Conservation (phyloP, 2,888 invertebrate genomes). For the Oligia fasciuncula region DNA sequence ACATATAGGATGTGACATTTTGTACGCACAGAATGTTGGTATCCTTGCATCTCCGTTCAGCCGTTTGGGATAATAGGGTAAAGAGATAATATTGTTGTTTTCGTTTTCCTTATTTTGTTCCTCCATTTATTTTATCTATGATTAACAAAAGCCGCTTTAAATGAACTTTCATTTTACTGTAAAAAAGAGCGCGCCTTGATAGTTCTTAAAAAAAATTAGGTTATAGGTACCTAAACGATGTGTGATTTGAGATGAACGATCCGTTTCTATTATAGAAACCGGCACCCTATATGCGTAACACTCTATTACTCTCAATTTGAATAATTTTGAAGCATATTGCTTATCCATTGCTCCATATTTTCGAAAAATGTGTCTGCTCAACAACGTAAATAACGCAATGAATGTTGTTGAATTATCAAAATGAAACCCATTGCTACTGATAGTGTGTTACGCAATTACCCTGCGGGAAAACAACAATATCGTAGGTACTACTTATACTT, state of each 20-base stretch:
- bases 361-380: too few species aligned
- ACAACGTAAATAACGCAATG: too few species aligned
- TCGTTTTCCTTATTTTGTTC: background rate
- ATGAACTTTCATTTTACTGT: too few species aligned
- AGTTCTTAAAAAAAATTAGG: background rate
- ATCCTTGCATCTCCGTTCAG: conserved; percentile 8
- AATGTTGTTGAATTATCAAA: too few species aligned
- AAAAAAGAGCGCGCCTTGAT: background rate
- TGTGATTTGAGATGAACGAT: background rate
- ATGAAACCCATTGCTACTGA: too few species aligned
- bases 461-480: background rate
- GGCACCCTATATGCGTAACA: too few species aligned
- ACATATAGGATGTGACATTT: background rate
- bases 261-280: background rate
- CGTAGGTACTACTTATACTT: too few species aligned
- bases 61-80: background rate
- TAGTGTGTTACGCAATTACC: too few species aligned
- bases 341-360: too few species aligned
- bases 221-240: background rate
- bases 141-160: background rate
- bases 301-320: too few species aligned
- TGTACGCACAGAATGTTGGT: conserved; percentile 29
- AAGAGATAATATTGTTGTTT: background rate
- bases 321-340: too few species aligned
- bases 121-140: background rate